Evolutionary conservation across 2,888 invertebrate genomes (phyloP).

Genomic region (Notocelia uddmanniana): DNA sequence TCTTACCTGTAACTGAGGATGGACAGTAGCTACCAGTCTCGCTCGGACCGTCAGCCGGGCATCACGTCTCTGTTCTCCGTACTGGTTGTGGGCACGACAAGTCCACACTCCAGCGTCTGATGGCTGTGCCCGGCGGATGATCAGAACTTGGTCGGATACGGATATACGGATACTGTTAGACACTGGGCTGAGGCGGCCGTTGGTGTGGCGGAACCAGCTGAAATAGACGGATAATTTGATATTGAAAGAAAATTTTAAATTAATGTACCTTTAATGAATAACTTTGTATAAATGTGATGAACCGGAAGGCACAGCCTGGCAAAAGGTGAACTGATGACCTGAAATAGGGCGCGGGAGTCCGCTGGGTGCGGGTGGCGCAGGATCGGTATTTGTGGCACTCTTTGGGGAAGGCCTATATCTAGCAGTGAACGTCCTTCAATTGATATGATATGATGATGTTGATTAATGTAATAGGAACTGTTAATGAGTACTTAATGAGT

Average conservation of each 20-base stretch:
- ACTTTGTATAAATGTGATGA: too few relatives aligned
- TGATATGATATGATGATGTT: too few relatives aligned
- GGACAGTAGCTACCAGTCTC: conserved; percentile 87
- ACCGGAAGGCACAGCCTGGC: too few relatives aligned
- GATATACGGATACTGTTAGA: conserved; percentile 86
- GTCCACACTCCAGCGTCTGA: conserved; percentile 90
- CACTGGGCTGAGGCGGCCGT: conserved; percentile 87
- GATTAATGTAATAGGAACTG: too few relatives aligned
- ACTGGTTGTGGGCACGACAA: conserved; percentile 90
- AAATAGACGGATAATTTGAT: conserved; percentile 43
- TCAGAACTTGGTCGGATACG: conserved; percentile 88
- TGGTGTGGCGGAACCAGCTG: conserved; percentile 87
- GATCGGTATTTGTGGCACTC: too few relatives aligned
- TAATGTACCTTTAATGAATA: background rate
- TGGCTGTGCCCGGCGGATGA: conserved; percentile 87
- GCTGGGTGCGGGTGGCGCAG: too few relatives aligned
- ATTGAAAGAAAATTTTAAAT: background rate
- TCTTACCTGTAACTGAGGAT: conserved; percentile 86
- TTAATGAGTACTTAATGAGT: too few relatives aligned
- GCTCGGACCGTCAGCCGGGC: conserved; percentile 88
- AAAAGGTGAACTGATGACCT: too few relatives aligned
- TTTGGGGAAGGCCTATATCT: too few relatives aligned
- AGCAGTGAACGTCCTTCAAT: too few relatives aligned
- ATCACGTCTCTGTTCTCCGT: conserved; percentile 89
- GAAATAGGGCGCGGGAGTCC: too few relatives aligned